Conservation (phyloP, 2,888 invertebrate genomes). For the Apeira syringaria region DNA sequence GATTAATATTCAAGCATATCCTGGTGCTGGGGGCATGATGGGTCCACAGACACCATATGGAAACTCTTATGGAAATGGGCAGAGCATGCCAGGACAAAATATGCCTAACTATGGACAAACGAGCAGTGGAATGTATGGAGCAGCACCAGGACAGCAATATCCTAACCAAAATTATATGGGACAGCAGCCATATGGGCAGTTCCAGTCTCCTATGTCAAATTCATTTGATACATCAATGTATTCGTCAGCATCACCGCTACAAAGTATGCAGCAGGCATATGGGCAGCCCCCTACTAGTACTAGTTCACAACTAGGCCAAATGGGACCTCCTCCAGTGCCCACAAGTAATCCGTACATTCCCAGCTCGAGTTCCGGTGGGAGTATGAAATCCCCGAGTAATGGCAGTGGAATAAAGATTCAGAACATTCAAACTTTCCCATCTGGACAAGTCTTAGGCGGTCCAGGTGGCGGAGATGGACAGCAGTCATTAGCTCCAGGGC, state of each 20-base stretch:
- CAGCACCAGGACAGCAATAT: slow-evolving; percentile 56
- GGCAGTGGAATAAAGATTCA: slow-evolving; percentile 62
- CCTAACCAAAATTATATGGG: slow-evolving; percentile 58
- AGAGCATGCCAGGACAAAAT: slow-evolving; percentile 63
- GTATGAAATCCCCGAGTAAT: slow-evolving; percentile 55
- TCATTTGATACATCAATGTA: slow-evolving; percentile 53
- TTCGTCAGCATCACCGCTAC: slow-evolving; percentile 63
- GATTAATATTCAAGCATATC: slow-evolving; percentile 86
- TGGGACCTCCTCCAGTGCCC: slow-evolving; percentile 52
- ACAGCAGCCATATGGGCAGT: slow-evolving; percentile 59
- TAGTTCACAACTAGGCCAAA: slow-evolving; percentile 45
- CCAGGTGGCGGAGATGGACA: slow-evolving; percentile 33
- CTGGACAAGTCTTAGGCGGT: slow-evolving; percentile 55
- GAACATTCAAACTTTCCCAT: slow-evolving; percentile 70
- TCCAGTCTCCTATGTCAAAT: slow-evolving; percentile 53
- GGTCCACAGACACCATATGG: slow-evolving; percentile 66
- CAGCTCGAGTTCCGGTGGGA: slow-evolving; percentile 57
- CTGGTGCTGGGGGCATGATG: slow-evolving; percentile 76
- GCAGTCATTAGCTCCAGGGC: slow-evolving; percentile 42
- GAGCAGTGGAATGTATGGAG: slow-evolving; percentile 66
- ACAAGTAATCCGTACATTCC: slow-evolving; percentile 52
- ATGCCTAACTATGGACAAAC: slow-evolving; percentile 59
- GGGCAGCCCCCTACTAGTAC: slow-evolving; percentile 51
- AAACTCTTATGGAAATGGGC: slow-evolving; percentile 56
- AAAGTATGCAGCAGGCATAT: slow-evolving; percentile 75